phyloP scores from a whole-genome alignment of 2,797 vertebrate genomes.

The Hemibagrus guttatus region DNA sequence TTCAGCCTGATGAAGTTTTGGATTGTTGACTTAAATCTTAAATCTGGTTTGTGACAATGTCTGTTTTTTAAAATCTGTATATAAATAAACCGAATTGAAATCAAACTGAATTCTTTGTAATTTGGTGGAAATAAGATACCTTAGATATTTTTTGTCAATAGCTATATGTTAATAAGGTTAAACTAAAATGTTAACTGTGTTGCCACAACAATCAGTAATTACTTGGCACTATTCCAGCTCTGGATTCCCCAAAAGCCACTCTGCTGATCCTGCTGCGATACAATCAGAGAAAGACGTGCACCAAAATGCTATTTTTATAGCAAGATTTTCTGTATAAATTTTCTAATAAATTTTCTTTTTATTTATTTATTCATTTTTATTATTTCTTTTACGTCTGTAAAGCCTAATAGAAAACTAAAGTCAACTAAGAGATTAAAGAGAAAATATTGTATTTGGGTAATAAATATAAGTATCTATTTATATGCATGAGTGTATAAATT shows the following conservation, averaged over 20 bases:
- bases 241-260: not conserved
- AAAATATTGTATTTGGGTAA: not conserved
- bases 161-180: not conserved
- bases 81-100: not conserved
- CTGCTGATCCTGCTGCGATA: not conserved
- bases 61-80: not conserved
- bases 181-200: constrained; percentile 19
- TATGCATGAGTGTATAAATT: not conserved
- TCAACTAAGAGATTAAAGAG: not conserved
- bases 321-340: no score
- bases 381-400: not conserved
- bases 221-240: constrained; percentile 14
- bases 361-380: not conserved
- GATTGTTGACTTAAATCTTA: not conserved
- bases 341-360: no score
- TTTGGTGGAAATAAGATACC: not conserved
- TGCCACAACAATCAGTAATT: constrained; percentile 8
- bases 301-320: not conserved
- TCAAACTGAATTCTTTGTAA: not conserved
- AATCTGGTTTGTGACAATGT: not conserved
- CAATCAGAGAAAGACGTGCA: not conserved
- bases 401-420: not conserved
- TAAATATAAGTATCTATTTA: not conserved
- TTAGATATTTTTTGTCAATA: not conserved
- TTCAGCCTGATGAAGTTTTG: not conserved